Evolutionary conservation across 2,888 invertebrate species (phyloP).

Genomic region (Torymus auratus): DNA sequence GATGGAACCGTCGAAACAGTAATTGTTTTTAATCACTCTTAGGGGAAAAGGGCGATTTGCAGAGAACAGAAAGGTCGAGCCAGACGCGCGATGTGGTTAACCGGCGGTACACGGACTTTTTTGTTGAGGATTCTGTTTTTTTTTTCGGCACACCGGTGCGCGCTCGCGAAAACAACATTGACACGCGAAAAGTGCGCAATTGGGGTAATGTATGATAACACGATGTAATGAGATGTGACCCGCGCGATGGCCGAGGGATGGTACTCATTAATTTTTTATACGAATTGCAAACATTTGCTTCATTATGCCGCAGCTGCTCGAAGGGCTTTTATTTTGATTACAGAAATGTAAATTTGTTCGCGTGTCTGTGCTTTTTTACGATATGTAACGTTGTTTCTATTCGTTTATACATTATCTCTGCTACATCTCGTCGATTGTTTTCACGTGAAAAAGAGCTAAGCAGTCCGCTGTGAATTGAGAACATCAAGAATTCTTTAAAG

Average conservation of each 20-base stretch:
- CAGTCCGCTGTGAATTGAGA: too few relatives aligned
- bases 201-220: conserved; percentile 27
- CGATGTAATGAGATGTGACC: neutral
- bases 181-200: conserved; percentile 43
- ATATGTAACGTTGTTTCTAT: too few relatives aligned
- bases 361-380: neutral
- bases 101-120: conserved; percentile 43
- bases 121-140: conserved; percentile 10
- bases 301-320: conserved; percentile 28
- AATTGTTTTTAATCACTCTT: conserved; percentile 74
- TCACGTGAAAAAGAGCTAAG: too few relatives aligned
- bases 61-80: conserved; percentile 44
- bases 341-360: conserved; percentile 41
- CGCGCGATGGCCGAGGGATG: conserved; percentile 9
- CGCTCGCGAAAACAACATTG: conserved; percentile 35
- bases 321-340: conserved; percentile 13
- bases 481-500: too few relatives aligned
- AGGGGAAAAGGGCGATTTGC: conserved; percentile 62
- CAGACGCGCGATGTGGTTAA: conserved; percentile 41
- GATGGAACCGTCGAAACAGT: conserved; percentile 66
- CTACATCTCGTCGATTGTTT: too few relatives aligned
- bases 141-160: conserved; percentile 14
- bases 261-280: conserved; percentile 52
- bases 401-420: too few relatives aligned
- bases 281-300: conserved; percentile 53